These are phyloP conservation scores for Leptura quadrifasciata DNA, from an alignment of 2,888 invertebrate species.

Conservation along the genomic window DNA sequence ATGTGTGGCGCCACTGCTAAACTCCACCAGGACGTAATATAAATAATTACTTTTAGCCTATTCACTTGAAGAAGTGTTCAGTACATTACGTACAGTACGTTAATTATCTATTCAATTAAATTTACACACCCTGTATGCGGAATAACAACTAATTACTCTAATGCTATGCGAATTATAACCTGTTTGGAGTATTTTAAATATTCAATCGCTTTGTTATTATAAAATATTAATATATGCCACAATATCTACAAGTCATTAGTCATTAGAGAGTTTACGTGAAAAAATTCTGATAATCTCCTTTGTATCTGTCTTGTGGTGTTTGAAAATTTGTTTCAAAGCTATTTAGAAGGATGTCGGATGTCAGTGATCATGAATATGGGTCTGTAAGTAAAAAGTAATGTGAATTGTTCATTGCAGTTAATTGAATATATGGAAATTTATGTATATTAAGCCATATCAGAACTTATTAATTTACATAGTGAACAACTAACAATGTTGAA, in stretches of 20 bases:
- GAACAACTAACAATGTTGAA: too few relatives aligned
- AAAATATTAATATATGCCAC: not conserved
- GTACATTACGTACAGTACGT: not conserved
- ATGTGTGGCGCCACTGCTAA: too few relatives aligned
- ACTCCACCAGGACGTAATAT: too few relatives aligned
- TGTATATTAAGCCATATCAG: too few relatives aligned
- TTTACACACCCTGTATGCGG: not conserved
- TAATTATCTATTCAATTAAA: not conserved
- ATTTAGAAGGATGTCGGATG: not conserved
- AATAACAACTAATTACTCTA: not conserved
- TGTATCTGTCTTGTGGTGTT: not conserved
- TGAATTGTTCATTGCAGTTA: not conserved
- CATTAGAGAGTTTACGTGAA: not conserved
- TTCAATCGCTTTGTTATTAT: conserved; percentile 3
- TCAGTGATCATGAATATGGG: not conserved
- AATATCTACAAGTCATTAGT: not conserved
- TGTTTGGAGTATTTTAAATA: conserved; percentile 14
- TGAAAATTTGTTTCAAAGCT: not conserved
- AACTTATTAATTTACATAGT: too few relatives aligned
- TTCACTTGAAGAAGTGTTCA: too few relatives aligned
- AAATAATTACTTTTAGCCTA: too few relatives aligned
- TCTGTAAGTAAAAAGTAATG: not conserved
- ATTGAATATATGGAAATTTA: too few relatives aligned
- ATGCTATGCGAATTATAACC: conserved; percentile 6
- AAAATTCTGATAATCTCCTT: not conserved